Evolutionary conservation across 2,797 vertebrate species (phyloP), one percentile per base, ranked within the genome.

Genomic region (Botia almorhae): DNA sequence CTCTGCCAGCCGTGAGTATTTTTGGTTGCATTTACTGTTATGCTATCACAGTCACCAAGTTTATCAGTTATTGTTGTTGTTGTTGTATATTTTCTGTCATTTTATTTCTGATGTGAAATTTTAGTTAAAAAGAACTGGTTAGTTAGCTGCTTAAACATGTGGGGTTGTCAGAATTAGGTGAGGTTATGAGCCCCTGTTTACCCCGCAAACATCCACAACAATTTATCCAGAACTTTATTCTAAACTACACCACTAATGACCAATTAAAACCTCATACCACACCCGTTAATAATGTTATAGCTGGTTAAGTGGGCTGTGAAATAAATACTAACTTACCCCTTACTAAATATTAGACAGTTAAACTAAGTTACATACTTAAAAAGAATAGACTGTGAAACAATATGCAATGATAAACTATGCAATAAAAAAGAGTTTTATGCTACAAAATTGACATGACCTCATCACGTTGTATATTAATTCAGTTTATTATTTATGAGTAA

Each of bases 1-100:
- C 95, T 99, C 89, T 99, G 98, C 89, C 98, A 99, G 91, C 97
- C 97, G 98, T 99, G 92, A 98, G 98, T 98, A 89, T 50, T 48
- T 65, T 17, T 1, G 33, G 7, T 26, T 33, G 61, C 14, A 7
- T 29, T 64, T 19, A 33, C 33, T 33, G 33, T 33, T 33, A 33
- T 5, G 33, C 33, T 33, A 3, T 33, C 4, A 33, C 33, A 33
- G 33, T 33, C 65, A 60, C 17, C 53, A 58, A 17, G 39, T 11
- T 60, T 29, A 19, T 50, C 16, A 29, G 1, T 58, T 1, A 26
- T 26, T 26, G 23, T 26, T 26, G 23, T 26, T 26, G 23, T 26
- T 33, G 33, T 33, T 33, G 33, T 33, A 33, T 33, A 33, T 33
- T 33, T 33, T 33, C 33, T 3, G 33, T 33, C 33, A 5, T 33